Conservation (phyloP, 1,140 invertebrate species). For the Sipha flava region DNA sequence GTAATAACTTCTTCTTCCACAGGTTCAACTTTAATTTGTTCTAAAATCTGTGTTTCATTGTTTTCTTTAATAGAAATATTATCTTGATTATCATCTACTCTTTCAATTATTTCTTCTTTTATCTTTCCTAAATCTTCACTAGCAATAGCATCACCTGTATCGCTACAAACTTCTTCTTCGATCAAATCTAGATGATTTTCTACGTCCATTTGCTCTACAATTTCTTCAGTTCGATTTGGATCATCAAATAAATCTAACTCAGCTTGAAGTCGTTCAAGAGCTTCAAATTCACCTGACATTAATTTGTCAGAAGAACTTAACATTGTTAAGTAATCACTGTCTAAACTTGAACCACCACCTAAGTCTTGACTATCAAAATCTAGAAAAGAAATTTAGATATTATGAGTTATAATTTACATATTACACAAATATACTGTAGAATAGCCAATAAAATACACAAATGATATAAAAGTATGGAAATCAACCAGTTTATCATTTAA, state of each 20-base stretch:
- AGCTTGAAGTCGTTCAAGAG: slow-evolving; percentile 13
- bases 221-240: slow-evolving; percentile 27
- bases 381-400: neutral
- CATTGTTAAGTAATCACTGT: slow-evolving; percentile 23
- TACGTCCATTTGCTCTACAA: slow-evolving; percentile 24
- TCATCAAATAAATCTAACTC: slow-evolving; percentile 26
- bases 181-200: slow-evolving; percentile 23
- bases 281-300: slow-evolving; percentile 26
- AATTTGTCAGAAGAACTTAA: slow-evolving; percentile 9
- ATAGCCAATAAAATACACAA: too few relatives aligned
- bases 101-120: neutral
- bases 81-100: neutral
- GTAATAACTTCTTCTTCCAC: neutral
- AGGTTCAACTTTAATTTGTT: neutral
- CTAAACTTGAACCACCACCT: slow-evolving; percentile 21
- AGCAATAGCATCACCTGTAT: neutral
- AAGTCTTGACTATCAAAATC: slow-evolving; percentile 28
- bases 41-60: neutral
- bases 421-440: too few relatives aligned
- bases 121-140: neutral
- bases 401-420: too few relatives aligned
- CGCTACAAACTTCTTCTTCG: slow-evolving; percentile 26
- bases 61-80: too few relatives aligned
- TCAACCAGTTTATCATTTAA: too few relatives aligned
- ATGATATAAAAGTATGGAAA: too few relatives aligned